phyloP scores from a whole-genome alignment of 2,888 invertebrate species.

The Coelinius sp. region DNA sequence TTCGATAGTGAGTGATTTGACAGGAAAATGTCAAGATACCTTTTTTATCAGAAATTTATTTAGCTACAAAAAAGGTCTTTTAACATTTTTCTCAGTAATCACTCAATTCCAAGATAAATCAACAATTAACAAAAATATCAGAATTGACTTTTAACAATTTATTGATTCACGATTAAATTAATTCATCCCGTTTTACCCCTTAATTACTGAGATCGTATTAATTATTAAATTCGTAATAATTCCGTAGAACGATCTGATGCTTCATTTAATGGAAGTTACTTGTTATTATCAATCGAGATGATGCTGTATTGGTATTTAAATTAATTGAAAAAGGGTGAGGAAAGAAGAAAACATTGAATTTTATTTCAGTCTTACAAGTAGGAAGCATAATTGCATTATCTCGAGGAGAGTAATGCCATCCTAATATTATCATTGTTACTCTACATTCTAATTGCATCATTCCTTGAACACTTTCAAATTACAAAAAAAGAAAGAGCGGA shows the following conservation, averaged over 20 bases:
- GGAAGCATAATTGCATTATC: constrained; percentile 57
- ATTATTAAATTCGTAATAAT: too few relatives aligned
- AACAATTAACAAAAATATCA: too few relatives aligned
- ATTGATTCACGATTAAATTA: background rate
- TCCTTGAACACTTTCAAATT: constrained; percentile 14
- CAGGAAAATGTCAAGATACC: too few relatives aligned
- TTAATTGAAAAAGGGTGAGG: constrained; percentile 25
- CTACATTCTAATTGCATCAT: constrained; percentile 20
- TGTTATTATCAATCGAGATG: background rate
- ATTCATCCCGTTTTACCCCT: background rate
- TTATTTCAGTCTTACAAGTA: constrained; percentile 60
- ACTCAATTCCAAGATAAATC: too few relatives aligned
- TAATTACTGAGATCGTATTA: background rate
- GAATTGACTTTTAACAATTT: too few relatives aligned
- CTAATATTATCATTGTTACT: background rate
- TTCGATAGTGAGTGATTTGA: too few relatives aligned
- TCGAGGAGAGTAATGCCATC: constrained; percentile 25
- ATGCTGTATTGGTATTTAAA: constrained; percentile 20
- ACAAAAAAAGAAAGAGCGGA: background rate
- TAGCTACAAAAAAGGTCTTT: too few relatives aligned
- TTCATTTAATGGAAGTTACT: background rate
- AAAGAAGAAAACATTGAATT: constrained; percentile 47
- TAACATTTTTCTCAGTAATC: too few relatives aligned
- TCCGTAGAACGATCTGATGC: background rate
- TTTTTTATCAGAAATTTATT: too few relatives aligned